These are phyloP conservation scores for Eulithis testata DNA, from an alignment of 2,888 invertebrate genomes.

Conservation along the genomic window DNA sequence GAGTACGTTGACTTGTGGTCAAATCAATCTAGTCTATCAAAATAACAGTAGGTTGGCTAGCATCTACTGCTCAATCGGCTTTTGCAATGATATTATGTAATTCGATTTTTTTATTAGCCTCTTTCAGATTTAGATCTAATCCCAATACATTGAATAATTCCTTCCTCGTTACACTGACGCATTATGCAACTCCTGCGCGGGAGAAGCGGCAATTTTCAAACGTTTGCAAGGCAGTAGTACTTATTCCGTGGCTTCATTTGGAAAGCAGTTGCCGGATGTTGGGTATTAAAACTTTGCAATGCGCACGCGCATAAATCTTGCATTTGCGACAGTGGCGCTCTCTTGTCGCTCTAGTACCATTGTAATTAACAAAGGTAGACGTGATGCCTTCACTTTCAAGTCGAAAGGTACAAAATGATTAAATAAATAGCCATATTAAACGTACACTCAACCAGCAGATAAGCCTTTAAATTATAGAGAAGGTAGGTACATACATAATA, in stretches of 20 bases:
- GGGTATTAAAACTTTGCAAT: conserved; percentile 58
- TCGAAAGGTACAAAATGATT: conserved; percentile 4
- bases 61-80: no score
- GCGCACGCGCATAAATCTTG: conserved; percentile 63
- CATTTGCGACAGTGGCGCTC: conserved; percentile 54
- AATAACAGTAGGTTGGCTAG: no score
- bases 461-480: no score
- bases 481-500: no score
- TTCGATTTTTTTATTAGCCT: no score
- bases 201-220: conserved; percentile 65
- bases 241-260: conserved; percentile 47
- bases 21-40: no score
- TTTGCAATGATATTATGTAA: no score
- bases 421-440: not conserved
- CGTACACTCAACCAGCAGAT: not conserved
- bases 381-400: conserved; percentile 23
- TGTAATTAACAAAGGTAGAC: conserved; percentile 33
- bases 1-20: no score
- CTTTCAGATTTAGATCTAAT: no score
- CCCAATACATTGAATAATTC: conserved; percentile 15
- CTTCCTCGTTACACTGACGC: conserved; percentile 32
- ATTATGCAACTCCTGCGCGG: conserved; percentile 45
- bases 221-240: conserved; percentile 35
- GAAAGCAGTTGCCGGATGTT: conserved; percentile 69
- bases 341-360: conserved; percentile 47